phyloP scores from a whole-genome alignment of 2,113 vertebrate genomes.

The Megaptera novaeangliae region DNA sequence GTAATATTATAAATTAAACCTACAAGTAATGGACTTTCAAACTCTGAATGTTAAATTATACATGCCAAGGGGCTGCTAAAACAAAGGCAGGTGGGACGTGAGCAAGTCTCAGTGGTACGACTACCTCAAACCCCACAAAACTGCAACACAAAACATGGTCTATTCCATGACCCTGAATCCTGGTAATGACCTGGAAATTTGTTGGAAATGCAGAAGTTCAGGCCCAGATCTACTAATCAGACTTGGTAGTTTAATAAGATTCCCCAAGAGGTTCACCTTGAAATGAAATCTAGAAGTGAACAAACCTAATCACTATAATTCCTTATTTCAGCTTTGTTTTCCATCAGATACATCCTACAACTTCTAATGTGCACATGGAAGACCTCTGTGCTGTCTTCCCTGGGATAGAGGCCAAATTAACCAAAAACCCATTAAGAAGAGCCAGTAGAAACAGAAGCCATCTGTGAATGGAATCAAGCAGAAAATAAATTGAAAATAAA shows the following conservation, averaged over 20 bases:
- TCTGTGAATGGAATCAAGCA: neutral
- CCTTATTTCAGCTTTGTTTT: neutral
- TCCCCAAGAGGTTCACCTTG: neutral
- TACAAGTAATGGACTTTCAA: neutral
- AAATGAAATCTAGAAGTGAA: neutral
- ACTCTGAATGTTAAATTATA: neutral
- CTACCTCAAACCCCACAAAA: neutral
- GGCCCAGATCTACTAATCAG: neutral
- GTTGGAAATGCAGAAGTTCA: neutral
- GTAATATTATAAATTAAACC: neutral
- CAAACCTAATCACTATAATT: neutral
- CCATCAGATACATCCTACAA: neutral
- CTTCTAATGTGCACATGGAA: accelerated
- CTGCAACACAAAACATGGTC: neutral
- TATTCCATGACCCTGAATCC: accelerated
- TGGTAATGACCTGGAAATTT: neutral
- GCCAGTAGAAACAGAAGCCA: neutral
- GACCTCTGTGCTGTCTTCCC: neutral
- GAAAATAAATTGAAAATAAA: neutral
- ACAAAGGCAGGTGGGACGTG: neutral
- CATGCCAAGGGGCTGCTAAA: neutral
- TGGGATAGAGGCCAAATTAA: neutral
- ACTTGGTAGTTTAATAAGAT: neutral
- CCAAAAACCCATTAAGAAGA: neutral
- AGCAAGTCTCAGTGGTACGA: neutral